phyloP scores from a whole-genome alignment of 2,888 invertebrate genomes.

The Thymelicus sylvestris region DNA sequence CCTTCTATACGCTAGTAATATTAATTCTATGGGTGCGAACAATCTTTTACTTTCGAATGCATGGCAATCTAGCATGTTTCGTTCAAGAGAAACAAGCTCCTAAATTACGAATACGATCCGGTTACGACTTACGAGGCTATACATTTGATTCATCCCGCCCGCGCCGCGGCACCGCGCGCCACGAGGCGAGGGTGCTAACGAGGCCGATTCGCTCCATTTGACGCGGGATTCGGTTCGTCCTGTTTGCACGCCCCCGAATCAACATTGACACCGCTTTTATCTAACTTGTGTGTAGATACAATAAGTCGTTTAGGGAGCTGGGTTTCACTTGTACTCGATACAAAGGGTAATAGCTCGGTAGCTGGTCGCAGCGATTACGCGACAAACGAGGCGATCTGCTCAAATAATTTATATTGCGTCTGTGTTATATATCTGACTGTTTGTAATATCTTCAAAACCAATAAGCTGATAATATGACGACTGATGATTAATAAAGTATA shows the following conservation, averaged over 20 bases:
- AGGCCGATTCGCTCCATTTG: constrained; percentile 23
- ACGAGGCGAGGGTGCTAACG: constrained; percentile 14
- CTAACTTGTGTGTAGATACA: constrained; percentile 15
- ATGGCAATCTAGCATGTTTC: background rate
- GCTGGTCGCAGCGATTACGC: background rate
- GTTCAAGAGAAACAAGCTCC: constrained; percentile 6
- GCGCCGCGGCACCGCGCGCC: background rate
- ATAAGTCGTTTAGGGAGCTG: constrained; percentile 2
- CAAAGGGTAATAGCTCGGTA: background rate
- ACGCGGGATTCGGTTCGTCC: constrained; percentile 12
- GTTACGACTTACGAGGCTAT: constrained; percentile 21
- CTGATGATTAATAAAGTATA: too few relatives aligned
- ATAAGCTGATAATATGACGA: too few relatives aligned
- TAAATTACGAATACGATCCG: constrained; percentile 19
- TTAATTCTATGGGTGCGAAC: too few relatives aligned
- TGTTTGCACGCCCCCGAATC: constrained; percentile 17
- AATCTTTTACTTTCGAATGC: background rate
- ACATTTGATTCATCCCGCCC: constrained; percentile 5
- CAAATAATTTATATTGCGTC: too few relatives aligned
- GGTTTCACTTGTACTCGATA: background rate
- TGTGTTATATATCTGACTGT: too few relatives aligned
- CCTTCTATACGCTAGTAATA: too few relatives aligned
- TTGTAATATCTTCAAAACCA: too few relatives aligned
- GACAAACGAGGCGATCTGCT: background rate
- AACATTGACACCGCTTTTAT: constrained; percentile 25